These are phyloP conservation scores for Zaprionus obscuricornis DNA, from an alignment of 2,888 invertebrate species.

Conservation along the genomic window DNA sequence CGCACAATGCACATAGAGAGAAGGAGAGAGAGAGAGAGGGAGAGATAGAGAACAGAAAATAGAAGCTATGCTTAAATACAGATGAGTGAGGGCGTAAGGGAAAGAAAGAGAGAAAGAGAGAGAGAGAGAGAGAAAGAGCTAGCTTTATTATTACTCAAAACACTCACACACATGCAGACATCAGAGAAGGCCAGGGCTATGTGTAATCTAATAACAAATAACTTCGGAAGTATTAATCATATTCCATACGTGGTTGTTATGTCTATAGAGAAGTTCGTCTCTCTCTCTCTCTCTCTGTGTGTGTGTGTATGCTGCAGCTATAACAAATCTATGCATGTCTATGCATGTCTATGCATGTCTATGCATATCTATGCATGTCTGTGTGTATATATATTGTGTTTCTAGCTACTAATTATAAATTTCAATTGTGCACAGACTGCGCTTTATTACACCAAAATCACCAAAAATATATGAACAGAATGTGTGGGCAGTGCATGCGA, in stretches of 20 bases:
- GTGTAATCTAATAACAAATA: slow-evolving; percentile 78
- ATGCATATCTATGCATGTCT: slow-evolving; percentile 5
- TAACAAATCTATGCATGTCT: slow-evolving; percentile 7
- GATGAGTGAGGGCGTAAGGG: slow-evolving; percentile 9
- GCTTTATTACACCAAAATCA: slow-evolving; percentile 63
- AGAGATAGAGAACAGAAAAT: slow-evolving; percentile 10
- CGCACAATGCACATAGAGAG: slow-evolving; percentile 70
- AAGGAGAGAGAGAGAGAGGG: not conserved
- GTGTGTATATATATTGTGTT: slow-evolving; percentile 29
- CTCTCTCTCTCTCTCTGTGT: too few species aligned
- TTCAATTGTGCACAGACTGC: slow-evolving; percentile 71
- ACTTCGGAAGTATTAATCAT: slow-evolving; percentile 79
- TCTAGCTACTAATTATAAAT: slow-evolving; percentile 74
- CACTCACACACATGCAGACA: too few species aligned
- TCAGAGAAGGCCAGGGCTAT: slow-evolving; percentile 21
- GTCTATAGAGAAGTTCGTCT: too few species aligned
- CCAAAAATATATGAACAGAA: too few species aligned
- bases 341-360: slow-evolving; percentile 4
- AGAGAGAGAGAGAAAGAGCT: slow-evolving; percentile 13
- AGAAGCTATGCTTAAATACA: too few species aligned
- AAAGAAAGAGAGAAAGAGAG: not conserved
- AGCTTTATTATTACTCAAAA: not conserved
- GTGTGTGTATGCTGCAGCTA: slow-evolving; percentile 2
- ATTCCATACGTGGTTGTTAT: slow-evolving; percentile 44
- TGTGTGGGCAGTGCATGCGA: too few species aligned